Conservation (phyloP, 2,888 invertebrate genomes). For the Arge pagana region DNA sequence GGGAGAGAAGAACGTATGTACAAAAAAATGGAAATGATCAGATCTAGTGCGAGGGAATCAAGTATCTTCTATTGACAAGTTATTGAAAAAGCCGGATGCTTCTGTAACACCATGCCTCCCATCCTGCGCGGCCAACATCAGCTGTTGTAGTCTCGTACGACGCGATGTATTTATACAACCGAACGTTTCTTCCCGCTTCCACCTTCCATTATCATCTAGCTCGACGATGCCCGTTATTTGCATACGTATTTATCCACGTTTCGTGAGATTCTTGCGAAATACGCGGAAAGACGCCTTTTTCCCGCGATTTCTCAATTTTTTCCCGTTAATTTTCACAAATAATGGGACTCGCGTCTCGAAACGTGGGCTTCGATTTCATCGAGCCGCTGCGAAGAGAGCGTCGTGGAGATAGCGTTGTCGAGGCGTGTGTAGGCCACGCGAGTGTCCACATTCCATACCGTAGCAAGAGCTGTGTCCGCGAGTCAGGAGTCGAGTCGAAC, state of each 20-base stretch:
- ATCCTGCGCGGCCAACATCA: no score
- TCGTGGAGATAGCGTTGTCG: no score
- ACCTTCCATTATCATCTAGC: constrained; percentile 14
- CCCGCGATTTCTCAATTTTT: no score
- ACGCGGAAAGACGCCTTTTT: constrained; percentile 10
- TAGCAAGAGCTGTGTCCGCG: constrained; percentile 17
- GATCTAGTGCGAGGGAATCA: constrained; percentile 46
- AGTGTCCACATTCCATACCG: constrained; percentile 21
- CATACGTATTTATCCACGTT: constrained; percentile 3
- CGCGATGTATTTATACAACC: no score
- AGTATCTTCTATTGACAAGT: constrained; percentile 48
- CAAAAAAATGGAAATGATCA: constrained; percentile 46
- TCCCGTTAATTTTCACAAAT: no score
- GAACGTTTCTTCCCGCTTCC: no score
- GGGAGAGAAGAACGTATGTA: constrained; percentile 22
- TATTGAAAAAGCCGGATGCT: constrained; percentile 21
- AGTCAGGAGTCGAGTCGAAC: constrained; percentile 23
- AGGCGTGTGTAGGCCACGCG: constrained; percentile 26
- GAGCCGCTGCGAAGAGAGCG: no score
- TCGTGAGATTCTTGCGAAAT: neutral
- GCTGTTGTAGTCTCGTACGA: no score
- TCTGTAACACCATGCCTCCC: constrained; percentile 12
- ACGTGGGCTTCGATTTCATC: no score
- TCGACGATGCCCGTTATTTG: neutral
- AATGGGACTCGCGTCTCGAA: no score